These are phyloP conservation scores for Sinodicranocentrus sp. DNA, from an alignment of 2,888 invertebrate species.

Conservation along the genomic window DNA sequence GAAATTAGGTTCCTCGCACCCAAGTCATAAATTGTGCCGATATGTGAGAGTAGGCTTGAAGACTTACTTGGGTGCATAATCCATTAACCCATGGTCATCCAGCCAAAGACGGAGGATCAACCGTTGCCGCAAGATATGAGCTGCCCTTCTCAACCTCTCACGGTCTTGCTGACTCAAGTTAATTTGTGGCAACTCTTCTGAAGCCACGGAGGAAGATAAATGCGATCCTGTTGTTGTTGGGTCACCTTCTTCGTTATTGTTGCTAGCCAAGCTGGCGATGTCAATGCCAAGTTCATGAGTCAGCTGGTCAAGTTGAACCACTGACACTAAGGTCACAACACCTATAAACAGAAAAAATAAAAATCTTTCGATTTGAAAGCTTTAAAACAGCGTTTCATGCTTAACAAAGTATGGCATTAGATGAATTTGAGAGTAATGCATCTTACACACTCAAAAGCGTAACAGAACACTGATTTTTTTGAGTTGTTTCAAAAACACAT, in stretches of 20 bases:
- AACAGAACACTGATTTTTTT: too few relatives aligned
- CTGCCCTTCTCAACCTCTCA: constrained; percentile 89
- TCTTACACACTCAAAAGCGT: too few relatives aligned
- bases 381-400: too few relatives aligned
- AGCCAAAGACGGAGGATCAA: constrained; percentile 93
- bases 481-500: too few relatives aligned
- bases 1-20: too few relatives aligned
- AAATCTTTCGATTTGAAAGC: too few relatives aligned
- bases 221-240: not conserved
- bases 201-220: constrained; percentile 7
- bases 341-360: too few relatives aligned
- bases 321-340: constrained; percentile 90
- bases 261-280: constrained; percentile 51
- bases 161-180: constrained; percentile 91
- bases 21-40: not conserved
- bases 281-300: constrained; percentile 71
- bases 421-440: too few relatives aligned
- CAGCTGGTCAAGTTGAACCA: constrained; percentile 84
- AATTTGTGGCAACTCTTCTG: constrained; percentile 80
- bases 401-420: too few relatives aligned
- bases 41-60: not conserved
- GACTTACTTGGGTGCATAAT: constrained; percentile 80
- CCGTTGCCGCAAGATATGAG: constrained; percentile 88
- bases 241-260: constrained; percentile 37
- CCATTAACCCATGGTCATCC: constrained; percentile 78